A percentile compares a stretch with the other conserved stretches of the same genome.
phyloP scores from a whole-genome alignment of 1,140 invertebrate species.

The Ptiloglossa arizonensis region DNA sequence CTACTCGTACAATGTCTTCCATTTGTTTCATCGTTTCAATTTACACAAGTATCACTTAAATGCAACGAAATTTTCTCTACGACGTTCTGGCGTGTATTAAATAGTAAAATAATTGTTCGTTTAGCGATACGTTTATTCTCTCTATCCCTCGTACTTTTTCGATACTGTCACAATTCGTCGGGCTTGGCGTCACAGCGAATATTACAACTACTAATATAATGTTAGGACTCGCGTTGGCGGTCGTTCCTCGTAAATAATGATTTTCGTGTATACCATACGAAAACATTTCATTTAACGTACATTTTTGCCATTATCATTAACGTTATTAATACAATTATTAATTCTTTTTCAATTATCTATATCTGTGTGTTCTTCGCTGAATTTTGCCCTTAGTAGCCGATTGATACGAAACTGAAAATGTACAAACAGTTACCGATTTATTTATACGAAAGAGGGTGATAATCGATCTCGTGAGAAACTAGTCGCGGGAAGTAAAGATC shows the following conservation, averaged over 20 bases:
- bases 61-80: slow-evolving; percentile 48
- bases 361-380: neutral
- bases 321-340: neutral
- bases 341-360: neutral
- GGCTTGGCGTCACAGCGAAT: neutral
- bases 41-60: slow-evolving; percentile 38
- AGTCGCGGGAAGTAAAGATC: neutral
- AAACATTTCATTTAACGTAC: neutral
- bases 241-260: neutral
- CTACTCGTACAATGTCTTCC: slow-evolving; percentile 46
- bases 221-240: neutral
- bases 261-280: neutral
- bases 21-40: slow-evolving; percentile 10
- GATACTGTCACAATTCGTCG: neutral
- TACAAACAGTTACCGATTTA: neutral
- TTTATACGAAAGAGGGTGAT: neutral
- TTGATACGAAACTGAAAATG: neutral
- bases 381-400: neutral
- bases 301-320: neutral
- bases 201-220: neutral
- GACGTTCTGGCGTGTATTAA: slow-evolving; percentile 11
- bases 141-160: neutral
- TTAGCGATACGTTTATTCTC: slow-evolving; percentile 36
- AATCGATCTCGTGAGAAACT: neutral
- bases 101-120: slow-evolving; percentile 42